phyloP scores from a whole-genome alignment of 2,888 invertebrate genomes.

The Chymomyza procnemis region DNA sequence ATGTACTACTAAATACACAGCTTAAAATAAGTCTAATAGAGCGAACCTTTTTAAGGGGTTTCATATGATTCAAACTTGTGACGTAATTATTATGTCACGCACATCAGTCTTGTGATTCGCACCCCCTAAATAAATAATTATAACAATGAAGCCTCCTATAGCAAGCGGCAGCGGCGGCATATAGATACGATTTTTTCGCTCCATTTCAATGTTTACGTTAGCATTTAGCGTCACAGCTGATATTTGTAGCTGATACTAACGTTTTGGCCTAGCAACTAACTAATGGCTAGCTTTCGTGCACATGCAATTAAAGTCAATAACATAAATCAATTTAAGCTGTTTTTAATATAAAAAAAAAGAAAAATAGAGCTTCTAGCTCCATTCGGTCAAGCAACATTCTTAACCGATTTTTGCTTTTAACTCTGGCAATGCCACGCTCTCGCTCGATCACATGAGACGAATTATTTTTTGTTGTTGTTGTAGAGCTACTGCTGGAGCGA shows the following conservation, averaged over 20 bases:
- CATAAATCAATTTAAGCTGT: conserved; percentile 30
- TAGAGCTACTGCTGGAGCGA: background rate
- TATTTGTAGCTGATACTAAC: conserved; percentile 23
- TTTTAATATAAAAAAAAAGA: conserved; percentile 15
- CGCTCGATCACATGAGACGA: conserved; percentile 17
- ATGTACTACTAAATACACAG: background rate
- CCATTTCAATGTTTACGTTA: background rate
- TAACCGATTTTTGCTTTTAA: background rate
- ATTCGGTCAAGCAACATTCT: conserved; percentile 4
- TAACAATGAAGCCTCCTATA: background rate
- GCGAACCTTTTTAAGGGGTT: background rate
- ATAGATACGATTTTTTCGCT: background rate
- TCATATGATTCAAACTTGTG: conserved; percentile 14
- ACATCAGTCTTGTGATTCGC: conserved; percentile 56
- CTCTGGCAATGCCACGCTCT: conserved; percentile 32
- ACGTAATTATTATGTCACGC: conserved; percentile 60
- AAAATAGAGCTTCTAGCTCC: background rate
- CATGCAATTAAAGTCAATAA: conserved; percentile 38
- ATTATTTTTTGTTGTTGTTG: background rate
- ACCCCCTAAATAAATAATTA: background rate
- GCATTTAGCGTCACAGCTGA: conserved; percentile 8
- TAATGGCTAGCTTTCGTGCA: conserved; percentile 25
- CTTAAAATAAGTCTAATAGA: background rate
- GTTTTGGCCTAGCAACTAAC: conserved; percentile 39
- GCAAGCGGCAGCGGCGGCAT: no score